Conservation (phyloP, 1,140 invertebrate species). For the Psix sp. region DNA sequence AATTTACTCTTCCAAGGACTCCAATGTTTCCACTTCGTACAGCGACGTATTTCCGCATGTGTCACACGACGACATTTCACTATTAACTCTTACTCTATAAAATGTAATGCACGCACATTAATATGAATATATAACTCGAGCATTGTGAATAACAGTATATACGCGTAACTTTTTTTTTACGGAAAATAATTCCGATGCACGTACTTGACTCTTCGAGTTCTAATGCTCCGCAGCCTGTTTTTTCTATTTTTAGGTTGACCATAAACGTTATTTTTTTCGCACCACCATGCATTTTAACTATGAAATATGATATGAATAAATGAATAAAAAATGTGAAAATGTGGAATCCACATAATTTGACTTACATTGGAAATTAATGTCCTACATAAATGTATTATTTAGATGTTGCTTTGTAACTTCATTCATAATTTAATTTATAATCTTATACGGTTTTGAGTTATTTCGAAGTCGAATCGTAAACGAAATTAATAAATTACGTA, state of each 20-base stretch:
- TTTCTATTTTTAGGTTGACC: slow-evolving; percentile 5
- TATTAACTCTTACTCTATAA: slow-evolving; percentile 62
- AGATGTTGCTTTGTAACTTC: too few species aligned
- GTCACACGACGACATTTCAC: slow-evolving; percentile 60
- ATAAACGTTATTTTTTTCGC: slow-evolving; percentile 13
- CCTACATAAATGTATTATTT: too few species aligned
- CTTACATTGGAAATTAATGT: too few species aligned
- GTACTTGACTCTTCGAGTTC: slow-evolving; percentile 30
- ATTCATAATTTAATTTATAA: too few species aligned
- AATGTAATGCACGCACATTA: slow-evolving; percentile 56
- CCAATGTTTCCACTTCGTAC: slow-evolving; percentile 55
- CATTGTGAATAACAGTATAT: slow-evolving; percentile 31
- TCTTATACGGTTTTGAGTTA: too few species aligned
- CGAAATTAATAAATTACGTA: too few species aligned
- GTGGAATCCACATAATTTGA: too few species aligned
- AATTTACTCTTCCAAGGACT: slow-evolving; percentile 60
- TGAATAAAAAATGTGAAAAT: slow-evolving; percentile 11
- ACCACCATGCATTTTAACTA: slow-evolving; percentile 36
- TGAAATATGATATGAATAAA: slow-evolving; percentile 21
- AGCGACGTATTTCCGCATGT: slow-evolving; percentile 58
- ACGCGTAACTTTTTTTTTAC: slow-evolving; percentile 15
- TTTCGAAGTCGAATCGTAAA: too few species aligned
- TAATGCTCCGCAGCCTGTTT: slow-evolving; percentile 4
- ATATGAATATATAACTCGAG: slow-evolving; percentile 52
- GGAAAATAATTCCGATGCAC: slow-evolving; percentile 29